phyloP scores from a whole-genome alignment of 2,888 invertebrate species.

The Ophion obscuratus region DNA sequence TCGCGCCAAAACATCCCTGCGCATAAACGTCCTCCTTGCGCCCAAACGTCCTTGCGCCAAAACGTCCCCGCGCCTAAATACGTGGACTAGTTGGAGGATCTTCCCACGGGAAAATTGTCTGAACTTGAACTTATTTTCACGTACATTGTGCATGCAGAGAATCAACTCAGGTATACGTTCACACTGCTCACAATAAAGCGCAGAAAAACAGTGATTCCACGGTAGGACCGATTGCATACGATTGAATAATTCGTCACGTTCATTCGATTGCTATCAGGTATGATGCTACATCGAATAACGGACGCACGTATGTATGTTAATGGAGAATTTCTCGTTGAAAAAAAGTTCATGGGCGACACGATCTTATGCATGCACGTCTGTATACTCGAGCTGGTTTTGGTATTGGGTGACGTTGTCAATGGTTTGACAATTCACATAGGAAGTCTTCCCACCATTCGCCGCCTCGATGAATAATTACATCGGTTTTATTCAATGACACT shows the following conservation, averaged over 20 bases:
- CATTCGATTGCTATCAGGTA: neutral
- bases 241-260: slow-evolving; percentile 50
- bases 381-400: too few relatives aligned
- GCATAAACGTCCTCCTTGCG: too few relatives aligned
- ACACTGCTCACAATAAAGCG: slow-evolving; percentile 3
- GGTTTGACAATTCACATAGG: too few relatives aligned
- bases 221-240: slow-evolving; percentile 14
- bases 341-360: neutral
- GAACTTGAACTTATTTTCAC: neutral
- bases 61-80: too few relatives aligned
- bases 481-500: too few relatives aligned
- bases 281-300: slow-evolving; percentile 1
- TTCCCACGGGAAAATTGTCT: neutral
- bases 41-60: too few relatives aligned
- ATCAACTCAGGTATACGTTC: slow-evolving; percentile 19
- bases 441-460: too few relatives aligned
- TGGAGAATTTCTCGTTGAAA: neutral
- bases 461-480: too few relatives aligned
- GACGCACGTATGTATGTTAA: slow-evolving; percentile 34
- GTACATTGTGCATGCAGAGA: neutral
- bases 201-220: slow-evolving; percentile 5
- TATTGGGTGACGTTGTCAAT: too few relatives aligned
- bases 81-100: neutral
- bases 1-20: too few relatives aligned
- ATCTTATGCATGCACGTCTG: too few relatives aligned